Percentiles rank a stretch among this genome's conserved stretches.
Conservation (phyloP, 2,888 invertebrate species). For the Thereva nobilitata region DNA sequence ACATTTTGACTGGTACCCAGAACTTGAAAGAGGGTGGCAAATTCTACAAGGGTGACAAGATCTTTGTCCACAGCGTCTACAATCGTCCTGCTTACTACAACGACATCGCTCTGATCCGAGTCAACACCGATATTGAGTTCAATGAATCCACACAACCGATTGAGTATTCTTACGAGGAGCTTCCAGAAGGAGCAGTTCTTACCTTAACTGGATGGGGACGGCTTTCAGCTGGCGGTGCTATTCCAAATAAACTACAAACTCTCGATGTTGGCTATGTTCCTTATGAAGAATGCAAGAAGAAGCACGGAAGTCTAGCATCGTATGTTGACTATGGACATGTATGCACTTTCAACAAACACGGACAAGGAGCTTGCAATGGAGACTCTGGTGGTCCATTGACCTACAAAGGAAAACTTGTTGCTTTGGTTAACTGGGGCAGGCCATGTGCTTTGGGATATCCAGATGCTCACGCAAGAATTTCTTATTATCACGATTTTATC, state of each 20-base stretch:
- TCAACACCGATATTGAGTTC: constrained; percentile 61
- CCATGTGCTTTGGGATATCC: too few species aligned
- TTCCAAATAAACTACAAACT: too few species aligned
- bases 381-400: constrained; percentile 49
- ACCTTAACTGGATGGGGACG: too few species aligned
- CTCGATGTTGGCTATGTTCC: too few species aligned
- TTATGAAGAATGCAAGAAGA: constrained; percentile 61
- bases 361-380: constrained; percentile 60
- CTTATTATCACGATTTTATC: constrained; percentile 53
- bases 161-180: constrained; percentile 61
- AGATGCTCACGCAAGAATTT: constrained; percentile 43
- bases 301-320: constrained; percentile 57
- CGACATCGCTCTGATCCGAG: constrained; percentile 71
- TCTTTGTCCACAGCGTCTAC: constrained; percentile 45
- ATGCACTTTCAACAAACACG: constrained; percentile 63
- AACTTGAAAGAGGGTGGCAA: constrained; percentile 48
- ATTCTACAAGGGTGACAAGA: constrained; percentile 47
- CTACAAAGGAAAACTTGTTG: too few species aligned
- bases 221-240: too few species aligned
- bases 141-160: constrained; percentile 62
- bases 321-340: constrained; percentile 64
- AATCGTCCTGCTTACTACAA: constrained; percentile 57
- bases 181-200: constrained; percentile 60
- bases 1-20: constrained; percentile 52
- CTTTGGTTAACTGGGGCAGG: too few species aligned